These are phyloP conservation scores for Subanguina moxae DNA, from an alignment of 1,140 invertebrate genomes.

Conservation along the genomic window DNA sequence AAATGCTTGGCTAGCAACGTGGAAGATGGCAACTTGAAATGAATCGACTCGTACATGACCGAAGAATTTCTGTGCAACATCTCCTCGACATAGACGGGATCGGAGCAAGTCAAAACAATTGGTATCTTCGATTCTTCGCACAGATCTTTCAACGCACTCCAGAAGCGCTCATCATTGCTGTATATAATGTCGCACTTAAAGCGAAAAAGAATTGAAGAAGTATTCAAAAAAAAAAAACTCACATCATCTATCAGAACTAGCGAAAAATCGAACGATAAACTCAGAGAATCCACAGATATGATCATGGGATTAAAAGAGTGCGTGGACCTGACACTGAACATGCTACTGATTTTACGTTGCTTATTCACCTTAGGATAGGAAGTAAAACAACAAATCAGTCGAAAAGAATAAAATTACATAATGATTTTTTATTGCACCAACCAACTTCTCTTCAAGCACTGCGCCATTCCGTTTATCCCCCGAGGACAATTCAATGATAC, in stretches of 20 bases:
- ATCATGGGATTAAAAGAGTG: not conserved
- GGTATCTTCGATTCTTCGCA: not conserved
- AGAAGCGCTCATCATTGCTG: constrained; percentile 1
- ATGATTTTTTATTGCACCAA: not conserved
- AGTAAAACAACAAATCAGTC: not conserved
- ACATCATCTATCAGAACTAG: constrained; percentile 4
- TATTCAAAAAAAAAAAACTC: not conserved
- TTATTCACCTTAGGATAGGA: not conserved
- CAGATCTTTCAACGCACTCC: not conserved
- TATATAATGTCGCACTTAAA: constrained; percentile 9
- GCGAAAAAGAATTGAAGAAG: not conserved
- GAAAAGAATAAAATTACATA: not conserved
- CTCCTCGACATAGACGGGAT: not conserved
- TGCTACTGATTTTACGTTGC: not conserved
- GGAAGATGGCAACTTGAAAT: not conserved
- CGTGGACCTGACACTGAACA: not conserved
- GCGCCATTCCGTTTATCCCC: constrained; percentile 1
- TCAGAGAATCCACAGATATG: not conserved
- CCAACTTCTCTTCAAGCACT: not conserved
- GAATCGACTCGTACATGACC: not conserved
- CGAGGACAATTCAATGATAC: not conserved
- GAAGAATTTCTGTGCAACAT: not conserved
- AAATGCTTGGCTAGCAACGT: not conserved
- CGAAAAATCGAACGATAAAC: not conserved
- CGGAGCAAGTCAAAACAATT: constrained; percentile 9